phyloP scores from a whole-genome alignment of 2,113 vertebrate genomes.

The Forbesichthys agassizii region DNA sequence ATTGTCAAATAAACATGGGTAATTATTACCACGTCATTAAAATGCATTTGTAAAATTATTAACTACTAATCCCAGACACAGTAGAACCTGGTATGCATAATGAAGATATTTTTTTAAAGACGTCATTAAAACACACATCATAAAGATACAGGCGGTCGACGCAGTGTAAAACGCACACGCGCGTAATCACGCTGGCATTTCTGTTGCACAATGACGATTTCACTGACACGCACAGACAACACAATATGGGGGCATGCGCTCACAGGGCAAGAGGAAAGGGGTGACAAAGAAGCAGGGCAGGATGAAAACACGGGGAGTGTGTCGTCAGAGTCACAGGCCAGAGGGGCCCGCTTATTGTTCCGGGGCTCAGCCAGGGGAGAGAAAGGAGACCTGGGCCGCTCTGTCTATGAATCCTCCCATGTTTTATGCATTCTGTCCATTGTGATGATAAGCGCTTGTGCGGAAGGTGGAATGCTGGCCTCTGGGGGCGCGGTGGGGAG shows the following conservation, averaged over 20 bases:
- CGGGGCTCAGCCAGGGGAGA: conserved; percentile 68
- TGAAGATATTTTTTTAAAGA: background rate
- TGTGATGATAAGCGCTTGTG: conserved; percentile 81
- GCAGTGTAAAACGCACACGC: conserved; percentile 33
- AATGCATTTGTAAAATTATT: too few species aligned
- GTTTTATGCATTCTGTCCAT: conserved; percentile 83
- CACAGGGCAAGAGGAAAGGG: conserved; percentile 71
- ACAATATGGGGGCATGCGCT: conserved; percentile 61
- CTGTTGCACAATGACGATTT: conserved; percentile 83
- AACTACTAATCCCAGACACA: too few species aligned
- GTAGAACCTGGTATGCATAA: too few species aligned
- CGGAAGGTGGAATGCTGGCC: conserved; percentile 73
- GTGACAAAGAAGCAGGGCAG: conserved; percentile 69
- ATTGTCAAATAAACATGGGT: too few species aligned
- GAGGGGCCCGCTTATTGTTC: conserved; percentile 79
- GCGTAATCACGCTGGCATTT: conserved; percentile 65
- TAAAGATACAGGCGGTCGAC: conserved; percentile 13
- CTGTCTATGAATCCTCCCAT: conserved; percentile 77
- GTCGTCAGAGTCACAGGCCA: conserved; percentile 79
- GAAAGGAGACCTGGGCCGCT: conserved; percentile 74
- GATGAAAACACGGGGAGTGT: conserved; percentile 70
- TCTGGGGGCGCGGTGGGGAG: conserved; percentile 69
- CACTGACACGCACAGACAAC: conserved; percentile 70
- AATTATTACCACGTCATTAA: too few species aligned
- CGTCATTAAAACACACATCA: background rate